Percentiles rank a stretch among this genome's conserved stretches.
phyloP scores from a whole-genome alignment of 2,888 invertebrate genomes.

The Lepidocyrtinus sp. region DNA sequence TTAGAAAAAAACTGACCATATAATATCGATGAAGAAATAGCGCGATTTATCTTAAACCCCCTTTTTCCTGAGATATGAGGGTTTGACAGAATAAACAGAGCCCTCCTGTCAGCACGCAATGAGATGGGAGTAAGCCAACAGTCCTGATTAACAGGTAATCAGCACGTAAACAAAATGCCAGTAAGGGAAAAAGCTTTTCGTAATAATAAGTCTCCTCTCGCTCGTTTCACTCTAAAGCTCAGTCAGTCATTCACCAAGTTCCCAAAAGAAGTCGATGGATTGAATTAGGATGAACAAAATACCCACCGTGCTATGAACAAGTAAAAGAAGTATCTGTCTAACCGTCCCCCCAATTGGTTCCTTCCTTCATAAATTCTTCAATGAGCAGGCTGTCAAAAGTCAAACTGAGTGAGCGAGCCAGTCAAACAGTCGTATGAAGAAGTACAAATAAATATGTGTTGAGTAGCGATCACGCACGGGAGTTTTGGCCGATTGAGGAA shows the following conservation, averaged over 20 bases:
- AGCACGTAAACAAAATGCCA: slow-evolving; percentile 42
- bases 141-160: slow-evolving; percentile 61
- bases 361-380: slow-evolving; percentile 56
- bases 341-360: slow-evolving; percentile 51
- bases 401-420: slow-evolving; percentile 52
- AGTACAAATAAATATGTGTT: slow-evolving; percentile 18
- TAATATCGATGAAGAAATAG: slow-evolving; percentile 6
- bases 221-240: slow-evolving; percentile 9
- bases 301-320: slow-evolving; percentile 2
- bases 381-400: slow-evolving; percentile 51
- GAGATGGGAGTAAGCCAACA: slow-evolving; percentile 60
- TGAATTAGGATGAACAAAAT: slow-evolving; percentile 1
- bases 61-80: slow-evolving; percentile 23
- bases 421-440: slow-evolving; percentile 43
- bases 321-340: slow-evolving; percentile 24
- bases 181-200: slow-evolving; percentile 6
- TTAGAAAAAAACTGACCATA: background rate
- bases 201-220: background rate
- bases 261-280: background rate
- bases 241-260: background rate
- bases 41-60: slow-evolving; percentile 39
- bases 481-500: slow-evolving; percentile 35
- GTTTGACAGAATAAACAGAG: slow-evolving; percentile 53
- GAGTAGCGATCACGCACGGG: slow-evolving; percentile 6
- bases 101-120: slow-evolving; percentile 62